phyloP scores from a whole-genome alignment of 2,888 invertebrate genomes.

The Prosopocoilus inquinatus region DNA sequence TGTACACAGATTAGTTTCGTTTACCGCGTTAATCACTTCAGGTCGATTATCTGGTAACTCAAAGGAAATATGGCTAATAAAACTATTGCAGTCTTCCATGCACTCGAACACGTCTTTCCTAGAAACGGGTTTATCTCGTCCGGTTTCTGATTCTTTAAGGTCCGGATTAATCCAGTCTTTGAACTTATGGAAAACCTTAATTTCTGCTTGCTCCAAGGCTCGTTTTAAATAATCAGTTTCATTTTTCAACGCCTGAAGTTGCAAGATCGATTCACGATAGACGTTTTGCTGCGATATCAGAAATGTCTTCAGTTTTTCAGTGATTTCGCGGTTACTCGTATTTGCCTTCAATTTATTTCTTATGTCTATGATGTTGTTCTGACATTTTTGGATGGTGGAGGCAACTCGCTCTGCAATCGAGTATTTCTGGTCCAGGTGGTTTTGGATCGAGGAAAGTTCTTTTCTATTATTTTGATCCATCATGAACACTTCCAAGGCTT shows the following conservation, averaged over 20 bases:
- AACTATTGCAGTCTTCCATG: too few relatives aligned
- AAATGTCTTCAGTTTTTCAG: slow-evolving; percentile 29
- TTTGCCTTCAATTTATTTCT: slow-evolving; percentile 29
- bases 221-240: slow-evolving; percentile 40
- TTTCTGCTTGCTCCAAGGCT: slow-evolving; percentile 36
- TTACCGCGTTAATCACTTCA: too few relatives aligned
- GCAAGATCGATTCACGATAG: slow-evolving; percentile 36
- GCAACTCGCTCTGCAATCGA: slow-evolving; percentile 36
- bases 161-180: background rate
- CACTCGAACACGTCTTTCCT: background rate
- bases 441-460: slow-evolving; percentile 18
- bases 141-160: too few relatives aligned
- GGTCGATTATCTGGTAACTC: too few relatives aligned
- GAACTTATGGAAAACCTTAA: slow-evolving; percentile 29
- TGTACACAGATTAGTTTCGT: too few relatives aligned
- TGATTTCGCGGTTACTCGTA: slow-evolving; percentile 5
- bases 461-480: slow-evolving; percentile 5
- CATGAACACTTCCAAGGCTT: slow-evolving; percentile 25
- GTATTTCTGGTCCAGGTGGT: slow-evolving; percentile 33
- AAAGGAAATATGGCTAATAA: too few relatives aligned
- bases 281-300: slow-evolving; percentile 38
- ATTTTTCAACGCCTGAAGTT: slow-evolving; percentile 36
- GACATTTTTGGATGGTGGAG: slow-evolving; percentile 37
- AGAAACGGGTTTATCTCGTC: background rate
- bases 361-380: slow-evolving; percentile 38